Evolutionary conservation across 2,113 vertebrate genomes (phyloP).

Genomic region (Hippopotamus amphibius): DNA sequence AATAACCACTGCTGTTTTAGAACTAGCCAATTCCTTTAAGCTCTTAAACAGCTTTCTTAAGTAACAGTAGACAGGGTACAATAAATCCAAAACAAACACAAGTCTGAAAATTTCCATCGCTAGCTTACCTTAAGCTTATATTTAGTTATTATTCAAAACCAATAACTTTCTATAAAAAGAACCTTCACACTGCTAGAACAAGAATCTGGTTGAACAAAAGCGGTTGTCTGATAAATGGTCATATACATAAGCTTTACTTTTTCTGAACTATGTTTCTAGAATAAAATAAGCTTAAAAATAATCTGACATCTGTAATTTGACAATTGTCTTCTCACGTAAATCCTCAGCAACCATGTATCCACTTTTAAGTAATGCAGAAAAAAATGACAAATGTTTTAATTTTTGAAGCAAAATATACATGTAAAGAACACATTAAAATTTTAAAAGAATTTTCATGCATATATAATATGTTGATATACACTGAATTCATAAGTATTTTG

Average conservation of each 20-base stretch:
- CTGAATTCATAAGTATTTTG: background rate
- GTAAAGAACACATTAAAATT: background rate
- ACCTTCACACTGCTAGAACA: background rate
- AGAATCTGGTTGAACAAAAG: constrained; percentile 25
- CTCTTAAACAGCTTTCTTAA: background rate
- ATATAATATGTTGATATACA: background rate
- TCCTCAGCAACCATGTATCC: background rate
- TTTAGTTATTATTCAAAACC: background rate
- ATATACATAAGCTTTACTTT: constrained; percentile 17
- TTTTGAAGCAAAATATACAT: background rate
- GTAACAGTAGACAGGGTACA: background rate
- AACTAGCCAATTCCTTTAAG: constrained; percentile 11
- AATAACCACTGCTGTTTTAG: constrained; percentile 19
- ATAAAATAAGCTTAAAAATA: constrained; percentile 53
- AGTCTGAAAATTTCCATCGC: background rate
- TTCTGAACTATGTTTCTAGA: background rate
- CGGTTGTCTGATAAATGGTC: background rate
- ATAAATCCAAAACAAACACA: constrained; percentile 7
- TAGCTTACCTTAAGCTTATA: background rate
- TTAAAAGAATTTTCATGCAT: background rate
- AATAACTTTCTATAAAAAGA: constrained; percentile 45
- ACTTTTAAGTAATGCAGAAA: background rate
- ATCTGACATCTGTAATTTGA: constrained; percentile 28
- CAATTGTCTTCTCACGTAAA: constrained; percentile 27
- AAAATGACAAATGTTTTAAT: background rate